Conservation (phyloP, 53 echinoderm and acorn worm genomes). For the Crossaster papposus region DNA sequence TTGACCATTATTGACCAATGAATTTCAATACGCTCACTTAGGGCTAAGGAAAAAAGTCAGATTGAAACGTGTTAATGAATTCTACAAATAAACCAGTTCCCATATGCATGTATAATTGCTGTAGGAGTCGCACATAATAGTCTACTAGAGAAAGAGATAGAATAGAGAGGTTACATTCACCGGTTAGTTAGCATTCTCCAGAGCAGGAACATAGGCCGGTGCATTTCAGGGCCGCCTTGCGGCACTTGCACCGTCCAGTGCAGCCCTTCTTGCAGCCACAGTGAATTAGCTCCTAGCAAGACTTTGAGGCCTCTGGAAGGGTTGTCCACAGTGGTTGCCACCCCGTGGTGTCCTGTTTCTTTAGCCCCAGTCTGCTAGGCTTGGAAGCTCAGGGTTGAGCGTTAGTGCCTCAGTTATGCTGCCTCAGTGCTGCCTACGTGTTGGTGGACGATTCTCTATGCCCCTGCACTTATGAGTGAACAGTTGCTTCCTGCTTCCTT, state of each 20-base stretch:
- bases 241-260: slow-evolving; percentile 67
- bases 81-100: too few relatives aligned
- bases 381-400: slow-evolving; percentile 50
- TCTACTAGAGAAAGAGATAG: neutral
- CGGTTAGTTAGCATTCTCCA: slow-evolving; percentile 2
- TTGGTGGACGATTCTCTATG: slow-evolving; percentile 45
- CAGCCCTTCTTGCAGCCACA: slow-evolving; percentile 70
- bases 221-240: slow-evolving; percentile 30
- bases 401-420: slow-evolving; percentile 43
- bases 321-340: slow-evolving; percentile 72
- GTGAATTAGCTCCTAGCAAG: slow-evolving; percentile 71
- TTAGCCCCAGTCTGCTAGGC: slow-evolving; percentile 66
- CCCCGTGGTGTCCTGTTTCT: slow-evolving; percentile 13
- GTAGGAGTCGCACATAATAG: neutral
- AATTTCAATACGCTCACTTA: neutral
- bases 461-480: slow-evolving; percentile 45
- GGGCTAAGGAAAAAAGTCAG: too few relatives aligned
- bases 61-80: too few relatives aligned
- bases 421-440: slow-evolving; percentile 55
- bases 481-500: neutral
- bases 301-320: slow-evolving; percentile 68
- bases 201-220: slow-evolving; percentile 11
- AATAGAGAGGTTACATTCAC: neutral
- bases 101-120: neutral
- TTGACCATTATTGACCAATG: neutral